Base-by-base conservation (phyloP, 2,797 vertebrate species). In the Borostomias antarcticus region DNA sequence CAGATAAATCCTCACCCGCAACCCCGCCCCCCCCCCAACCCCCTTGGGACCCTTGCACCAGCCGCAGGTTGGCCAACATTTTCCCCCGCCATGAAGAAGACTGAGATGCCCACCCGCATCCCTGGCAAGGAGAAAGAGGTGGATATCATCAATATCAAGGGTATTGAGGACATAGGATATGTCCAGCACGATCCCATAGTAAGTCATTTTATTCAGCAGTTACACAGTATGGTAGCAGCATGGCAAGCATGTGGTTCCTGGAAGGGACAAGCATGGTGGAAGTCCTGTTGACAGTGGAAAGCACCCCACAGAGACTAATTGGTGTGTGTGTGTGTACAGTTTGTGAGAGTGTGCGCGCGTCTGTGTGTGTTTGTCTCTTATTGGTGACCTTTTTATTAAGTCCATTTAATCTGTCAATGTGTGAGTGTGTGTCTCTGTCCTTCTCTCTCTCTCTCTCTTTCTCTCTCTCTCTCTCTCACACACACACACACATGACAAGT, bases 61-160 rank as follows among this genome's bases (percentile, higher is more conserved):
- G n/a, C n/a, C n/a, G n/a, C n/a, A n/a, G n/a, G n/a, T n/a, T n/a
- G n/a, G n/a, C n/a, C n/a, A n/a, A n/a, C n/a, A n/a, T n/a, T n/a
- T n/a, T n/a, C n/a, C n/a, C n/a, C 66, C 51, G 81, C 74, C 71
- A 94, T 93, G 90, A 91, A 87, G 79, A 82, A 90, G 77, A 84
- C 85, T 68, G 93, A 94, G 63, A 91, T 87, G 72, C 91, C 91
- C 71, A 87, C 87, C 33, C 87, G 86, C 17, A 69, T 92, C 3
- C 90, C 91, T 15, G 84, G 83, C 13, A 88, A 90, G 56, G 91
- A 93, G 71, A 89, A 92, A 80, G 92, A 92, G 60, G 93, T 93
- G 75, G 92, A 94, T 79, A 94, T 94, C 80, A 86, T 94, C 85
- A 93, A 93, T 80, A 92, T 94, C 89, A 93, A 92, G 84, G 92